Conservation (phyloP, 2,888 invertebrate species). For the Pterostichus madidus region DNA sequence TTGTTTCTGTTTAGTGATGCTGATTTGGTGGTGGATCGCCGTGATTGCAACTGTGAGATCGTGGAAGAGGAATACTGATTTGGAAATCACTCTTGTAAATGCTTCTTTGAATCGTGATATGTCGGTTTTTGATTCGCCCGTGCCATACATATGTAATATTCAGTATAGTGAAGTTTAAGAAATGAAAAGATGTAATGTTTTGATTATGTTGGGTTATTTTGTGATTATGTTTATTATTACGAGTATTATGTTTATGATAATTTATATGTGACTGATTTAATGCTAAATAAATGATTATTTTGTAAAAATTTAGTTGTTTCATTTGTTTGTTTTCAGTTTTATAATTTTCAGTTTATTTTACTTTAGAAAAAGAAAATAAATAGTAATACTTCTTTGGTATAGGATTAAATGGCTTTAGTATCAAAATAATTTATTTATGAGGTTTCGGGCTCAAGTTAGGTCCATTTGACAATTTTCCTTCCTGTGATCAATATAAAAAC, state of each 20-base stretch:
- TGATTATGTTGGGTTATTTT: not conserved
- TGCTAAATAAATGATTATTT: no score
- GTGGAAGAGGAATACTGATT: slow-evolving; percentile 8
- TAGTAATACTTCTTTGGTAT: no score
- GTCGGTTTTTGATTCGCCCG: slow-evolving; percentile 56
- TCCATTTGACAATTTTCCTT: no score
- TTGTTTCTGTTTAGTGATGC: slow-evolving; percentile 15
- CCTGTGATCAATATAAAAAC: no score
- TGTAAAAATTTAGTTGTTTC: no score
- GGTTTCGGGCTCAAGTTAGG: no score
- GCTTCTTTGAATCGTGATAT: slow-evolving; percentile 12
- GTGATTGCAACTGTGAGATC: slow-evolving; percentile 5
- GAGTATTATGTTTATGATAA: slow-evolving; percentile 6
- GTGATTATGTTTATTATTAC: not conserved
- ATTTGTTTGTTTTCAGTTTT: no score
- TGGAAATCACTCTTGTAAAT: slow-evolving; percentile 17
- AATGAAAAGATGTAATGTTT: not conserved
- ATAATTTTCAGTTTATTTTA: no score
- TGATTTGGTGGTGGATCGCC: slow-evolving; percentile 2
- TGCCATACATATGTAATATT: slow-evolving; percentile 47
- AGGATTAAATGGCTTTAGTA: no score
- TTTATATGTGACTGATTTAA: not conserved
- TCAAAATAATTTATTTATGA: no score
- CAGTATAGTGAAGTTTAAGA: slow-evolving; percentile 54
- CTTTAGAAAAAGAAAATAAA: no score